Evolutionary conservation across 1,140 invertebrate species (phyloP).

Genomic region (Drosophila pandora): DNA sequence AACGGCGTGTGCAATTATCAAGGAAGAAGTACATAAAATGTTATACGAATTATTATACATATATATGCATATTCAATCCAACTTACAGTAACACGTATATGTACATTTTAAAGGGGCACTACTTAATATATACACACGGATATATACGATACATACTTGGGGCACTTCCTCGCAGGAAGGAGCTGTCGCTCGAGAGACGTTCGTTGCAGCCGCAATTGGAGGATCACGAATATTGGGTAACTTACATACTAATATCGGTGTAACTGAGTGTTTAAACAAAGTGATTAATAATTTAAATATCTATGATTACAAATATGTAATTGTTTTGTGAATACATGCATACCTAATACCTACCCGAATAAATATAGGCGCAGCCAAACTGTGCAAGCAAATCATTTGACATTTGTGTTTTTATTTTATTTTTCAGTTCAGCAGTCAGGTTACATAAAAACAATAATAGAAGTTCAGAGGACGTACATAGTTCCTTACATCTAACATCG

Average conservation of each 20-base stretch:
- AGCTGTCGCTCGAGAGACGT: conserved; percentile 35
- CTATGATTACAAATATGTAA: conserved; percentile 53
- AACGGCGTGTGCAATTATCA: conserved; percentile 57
- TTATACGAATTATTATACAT: conserved; percentile 50
- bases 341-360: conserved; percentile 60
- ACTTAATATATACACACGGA: conserved; percentile 41
- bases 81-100: conserved; percentile 51
- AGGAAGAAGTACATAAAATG: conserved; percentile 49
- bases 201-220: conserved; percentile 42
- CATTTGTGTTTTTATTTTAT: conserved; percentile 10
- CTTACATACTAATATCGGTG: conserved; percentile 46
- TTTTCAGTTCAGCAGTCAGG: conserved; percentile 5
- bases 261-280: conserved; percentile 63
- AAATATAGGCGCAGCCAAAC: conserved; percentile 63
- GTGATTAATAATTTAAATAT: conserved; percentile 70
- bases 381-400: conserved; percentile 43
- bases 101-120: conserved; percentile 70
- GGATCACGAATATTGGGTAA: conserved; percentile 45
- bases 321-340: conserved; percentile 67
- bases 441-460: conserved; percentile 22
- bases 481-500: background rate
- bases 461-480: background rate
- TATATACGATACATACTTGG: conserved; percentile 35
- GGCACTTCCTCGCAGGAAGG: conserved; percentile 35
- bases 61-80: conserved; percentile 69